Percentiles rank a stretch among this genome's conserved stretches.
Evolutionary conservation across 2,888 invertebrate genomes (phyloP).

Genomic region (Ormyrus rosae): DNA sequence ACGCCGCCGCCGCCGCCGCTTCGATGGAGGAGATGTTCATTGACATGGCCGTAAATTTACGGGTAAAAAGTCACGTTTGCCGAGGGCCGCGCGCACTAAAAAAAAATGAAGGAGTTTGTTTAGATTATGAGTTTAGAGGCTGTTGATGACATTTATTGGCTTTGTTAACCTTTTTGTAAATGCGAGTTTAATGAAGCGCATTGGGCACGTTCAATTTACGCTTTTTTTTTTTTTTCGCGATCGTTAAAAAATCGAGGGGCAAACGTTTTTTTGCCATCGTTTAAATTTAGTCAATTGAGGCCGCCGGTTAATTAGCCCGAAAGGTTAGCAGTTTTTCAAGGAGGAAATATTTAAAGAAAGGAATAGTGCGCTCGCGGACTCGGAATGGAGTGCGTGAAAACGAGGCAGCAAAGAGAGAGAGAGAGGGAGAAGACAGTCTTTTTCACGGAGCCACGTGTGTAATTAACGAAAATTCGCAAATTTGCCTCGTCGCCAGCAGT

Average conservation of each 20-base stretch:
- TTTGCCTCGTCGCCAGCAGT: no score
- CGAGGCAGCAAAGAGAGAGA: no score
- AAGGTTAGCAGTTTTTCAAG: not conserved
- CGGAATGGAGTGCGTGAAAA: no score
- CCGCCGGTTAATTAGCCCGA: no score
- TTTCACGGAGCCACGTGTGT: not conserved
- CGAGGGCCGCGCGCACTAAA: not conserved
- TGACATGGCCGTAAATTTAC: conserved; percentile 14
- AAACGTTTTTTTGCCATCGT: not conserved
- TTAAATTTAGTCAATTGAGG: no score
- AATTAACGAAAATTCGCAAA: not conserved
- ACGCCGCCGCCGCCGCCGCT: not conserved
- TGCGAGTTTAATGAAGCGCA: not conserved
- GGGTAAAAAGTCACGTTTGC: conserved; percentile 45
- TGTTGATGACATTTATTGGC: no score
- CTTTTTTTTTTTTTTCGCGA: no score
- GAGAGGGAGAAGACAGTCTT: no score
- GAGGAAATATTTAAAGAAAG: not conserved
- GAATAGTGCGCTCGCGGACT: no score
- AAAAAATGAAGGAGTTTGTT: conserved; percentile 14
- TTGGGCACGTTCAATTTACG: not conserved
- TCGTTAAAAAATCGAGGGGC: no score
- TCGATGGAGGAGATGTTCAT: conserved; percentile 6
- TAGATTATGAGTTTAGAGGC: not conserved
- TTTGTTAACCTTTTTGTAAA: no score